Conservation (phyloP, 2,888 invertebrate genomes). For the Tenodera sinensis region DNA sequence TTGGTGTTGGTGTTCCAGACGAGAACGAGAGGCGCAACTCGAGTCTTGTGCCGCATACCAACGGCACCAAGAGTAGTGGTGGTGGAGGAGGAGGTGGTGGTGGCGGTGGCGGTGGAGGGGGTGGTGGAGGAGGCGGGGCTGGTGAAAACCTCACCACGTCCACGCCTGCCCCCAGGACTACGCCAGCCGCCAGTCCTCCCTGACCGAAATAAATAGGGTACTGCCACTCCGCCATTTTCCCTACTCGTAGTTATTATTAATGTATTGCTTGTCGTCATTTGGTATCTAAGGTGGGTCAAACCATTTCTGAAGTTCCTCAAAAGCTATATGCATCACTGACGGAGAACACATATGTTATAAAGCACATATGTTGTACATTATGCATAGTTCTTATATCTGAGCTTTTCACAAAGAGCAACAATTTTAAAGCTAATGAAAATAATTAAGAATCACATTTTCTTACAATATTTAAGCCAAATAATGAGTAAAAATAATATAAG, state of each 20-base stretch:
- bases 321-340: neutral
- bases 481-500: neutral
- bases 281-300: neutral
- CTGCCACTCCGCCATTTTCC: neutral
- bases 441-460: neutral
- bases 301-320: neutral
- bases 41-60: conserved; percentile 51
- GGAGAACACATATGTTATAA: neutral
- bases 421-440: neutral
- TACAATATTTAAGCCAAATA: neutral
- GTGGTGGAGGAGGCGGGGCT: conserved; percentile 40
- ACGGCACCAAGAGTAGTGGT: conserved; percentile 53
- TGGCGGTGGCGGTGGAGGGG: conserved; percentile 36
- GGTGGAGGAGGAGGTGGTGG: conserved; percentile 40
- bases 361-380: neutral
- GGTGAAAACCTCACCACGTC: conserved; percentile 30
- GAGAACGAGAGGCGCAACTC: conserved; percentile 54
- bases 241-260: neutral
- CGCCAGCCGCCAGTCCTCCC: conserved; percentile 2
- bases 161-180: conserved; percentile 36
- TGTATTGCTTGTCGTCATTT: neutral
- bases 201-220: conserved; percentile 22
- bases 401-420: neutral
- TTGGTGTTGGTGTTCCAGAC: conserved; percentile 39
- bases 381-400: too few relatives aligned